These are phyloP conservation scores for Megalurothrips usitatus DNA, from an alignment of 2,888 invertebrate species.

Conservation along the genomic window DNA sequence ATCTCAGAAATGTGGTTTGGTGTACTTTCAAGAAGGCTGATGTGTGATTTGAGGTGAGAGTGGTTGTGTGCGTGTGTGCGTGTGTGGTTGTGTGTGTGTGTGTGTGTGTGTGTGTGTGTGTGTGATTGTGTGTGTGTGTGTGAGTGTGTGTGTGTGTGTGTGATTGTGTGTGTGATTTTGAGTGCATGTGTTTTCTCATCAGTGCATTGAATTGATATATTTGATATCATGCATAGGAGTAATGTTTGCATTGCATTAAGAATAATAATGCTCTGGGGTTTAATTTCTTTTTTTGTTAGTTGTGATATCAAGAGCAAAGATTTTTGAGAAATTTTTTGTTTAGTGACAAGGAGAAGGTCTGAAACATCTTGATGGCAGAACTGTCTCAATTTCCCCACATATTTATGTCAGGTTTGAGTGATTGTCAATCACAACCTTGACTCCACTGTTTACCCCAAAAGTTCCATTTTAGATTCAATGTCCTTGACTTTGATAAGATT, in stretches of 20 bases:
- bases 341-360: neutral
- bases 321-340: neutral
- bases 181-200: neutral
- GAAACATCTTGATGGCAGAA: neutral
- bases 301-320: neutral
- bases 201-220: neutral
- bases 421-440: neutral
- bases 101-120: neutral
- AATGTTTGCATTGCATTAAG: too few relatives aligned
- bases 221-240: too few relatives aligned
- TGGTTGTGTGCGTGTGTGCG: neutral
- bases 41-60: neutral
- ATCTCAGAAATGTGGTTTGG: constrained; percentile 1
- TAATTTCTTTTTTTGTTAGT: neutral
- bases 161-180: neutral
- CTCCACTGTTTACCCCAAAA: neutral
- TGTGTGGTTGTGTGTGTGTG: neutral
- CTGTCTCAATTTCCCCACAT: neutral
- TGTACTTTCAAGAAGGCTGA: constrained; percentile 5
- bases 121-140: neutral
- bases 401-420: neutral
- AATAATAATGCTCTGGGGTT: too few relatives aligned
- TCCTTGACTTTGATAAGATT: neutral
- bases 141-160: neutral
- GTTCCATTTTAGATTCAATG: neutral